A percentile compares a stretch with the other conserved stretches of the same genome.
phyloP scores from a whole-genome alignment of 1,140 invertebrate genomes.

The Berghia stephanieae region DNA sequence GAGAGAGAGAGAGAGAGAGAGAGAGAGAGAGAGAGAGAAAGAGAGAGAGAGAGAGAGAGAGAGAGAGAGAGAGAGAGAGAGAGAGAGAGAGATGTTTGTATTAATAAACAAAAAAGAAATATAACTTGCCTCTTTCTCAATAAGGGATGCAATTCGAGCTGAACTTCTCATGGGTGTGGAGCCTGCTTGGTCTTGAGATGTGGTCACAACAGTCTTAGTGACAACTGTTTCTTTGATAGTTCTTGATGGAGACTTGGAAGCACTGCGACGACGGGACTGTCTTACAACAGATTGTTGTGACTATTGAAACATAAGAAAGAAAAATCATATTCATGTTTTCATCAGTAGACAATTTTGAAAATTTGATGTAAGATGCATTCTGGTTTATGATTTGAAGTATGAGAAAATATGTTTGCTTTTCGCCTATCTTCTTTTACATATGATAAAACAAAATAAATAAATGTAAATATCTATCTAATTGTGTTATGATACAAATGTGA shows the following conservation, averaged over 20 bases:
- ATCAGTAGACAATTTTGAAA: too few species aligned
- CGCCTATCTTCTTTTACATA: too few species aligned
- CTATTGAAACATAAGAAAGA: too few species aligned
- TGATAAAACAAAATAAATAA: too few species aligned
- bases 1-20: constrained; percentile 18
- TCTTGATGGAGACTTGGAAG: constrained; percentile 36
- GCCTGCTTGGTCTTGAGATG: constrained; percentile 34
- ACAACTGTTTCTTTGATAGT: constrained; percentile 25
- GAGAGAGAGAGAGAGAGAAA: constrained; percentile 1
- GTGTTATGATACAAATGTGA: too few species aligned
- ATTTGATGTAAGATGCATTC: too few species aligned
- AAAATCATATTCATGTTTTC: too few species aligned
- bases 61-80: constrained; percentile 16
- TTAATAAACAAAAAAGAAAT: background rate
- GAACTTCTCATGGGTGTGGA: constrained; percentile 53
- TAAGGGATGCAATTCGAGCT: constrained; percentile 41
- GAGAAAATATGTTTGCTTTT: too few species aligned
- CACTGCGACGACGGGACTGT: constrained; percentile 18
- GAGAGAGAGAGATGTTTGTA: background rate
- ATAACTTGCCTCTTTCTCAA: constrained; percentile 29
- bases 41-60: constrained; percentile 7
- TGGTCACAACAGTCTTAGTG: background rate
- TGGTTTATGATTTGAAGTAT: too few species aligned
- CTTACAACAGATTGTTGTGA: background rate
- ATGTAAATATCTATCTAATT: too few species aligned